These are phyloP conservation scores for Acanthopagrus latus DNA, from an alignment of 2,797 vertebrate species.

Conservation along the genomic window DNA sequence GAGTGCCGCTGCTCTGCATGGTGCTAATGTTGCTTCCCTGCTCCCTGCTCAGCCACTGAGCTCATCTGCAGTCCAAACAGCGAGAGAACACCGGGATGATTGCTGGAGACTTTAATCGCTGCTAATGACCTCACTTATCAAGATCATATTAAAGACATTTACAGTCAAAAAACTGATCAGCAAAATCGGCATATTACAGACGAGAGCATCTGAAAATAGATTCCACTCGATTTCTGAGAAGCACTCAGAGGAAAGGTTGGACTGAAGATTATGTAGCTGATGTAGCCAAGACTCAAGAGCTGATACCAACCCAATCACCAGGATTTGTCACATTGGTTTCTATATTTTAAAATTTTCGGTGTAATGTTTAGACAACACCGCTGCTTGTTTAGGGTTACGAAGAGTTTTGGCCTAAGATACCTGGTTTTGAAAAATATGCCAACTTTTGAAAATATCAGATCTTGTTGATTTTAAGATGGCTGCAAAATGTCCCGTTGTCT, in stretches of 20 bases:
- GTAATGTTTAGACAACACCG: too few relatives aligned
- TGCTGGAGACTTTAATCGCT: slow-evolving; percentile 70
- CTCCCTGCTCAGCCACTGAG: slow-evolving; percentile 57
- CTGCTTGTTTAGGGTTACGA: too few relatives aligned
- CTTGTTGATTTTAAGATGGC: too few relatives aligned
- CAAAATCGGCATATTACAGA: slow-evolving; percentile 29
- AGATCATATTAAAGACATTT: slow-evolving; percentile 64
- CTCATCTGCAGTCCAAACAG: slow-evolving; percentile 74
- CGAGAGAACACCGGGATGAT: slow-evolving; percentile 57
- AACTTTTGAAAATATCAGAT: too few relatives aligned
- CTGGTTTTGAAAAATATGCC: too few relatives aligned
- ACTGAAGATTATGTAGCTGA: slow-evolving; percentile 9
- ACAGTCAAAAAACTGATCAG: slow-evolving; percentile 32
- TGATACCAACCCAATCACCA: not conserved
- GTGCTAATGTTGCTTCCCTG: slow-evolving; percentile 71
- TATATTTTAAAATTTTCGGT: too few relatives aligned
- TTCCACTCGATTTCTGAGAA: not conserved
- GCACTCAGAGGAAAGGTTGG: not conserved
- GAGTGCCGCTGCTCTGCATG: slow-evolving; percentile 74
- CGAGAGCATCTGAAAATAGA: not conserved
- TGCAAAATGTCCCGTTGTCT: too few relatives aligned
- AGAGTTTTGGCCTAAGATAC: too few relatives aligned
- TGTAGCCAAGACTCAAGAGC: not conserved
- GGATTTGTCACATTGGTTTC: too few relatives aligned
- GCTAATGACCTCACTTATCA: slow-evolving; percentile 75